Conservation (phyloP, 2,113 vertebrate species). For the Sterrhoptilus dennistouni region DNA sequence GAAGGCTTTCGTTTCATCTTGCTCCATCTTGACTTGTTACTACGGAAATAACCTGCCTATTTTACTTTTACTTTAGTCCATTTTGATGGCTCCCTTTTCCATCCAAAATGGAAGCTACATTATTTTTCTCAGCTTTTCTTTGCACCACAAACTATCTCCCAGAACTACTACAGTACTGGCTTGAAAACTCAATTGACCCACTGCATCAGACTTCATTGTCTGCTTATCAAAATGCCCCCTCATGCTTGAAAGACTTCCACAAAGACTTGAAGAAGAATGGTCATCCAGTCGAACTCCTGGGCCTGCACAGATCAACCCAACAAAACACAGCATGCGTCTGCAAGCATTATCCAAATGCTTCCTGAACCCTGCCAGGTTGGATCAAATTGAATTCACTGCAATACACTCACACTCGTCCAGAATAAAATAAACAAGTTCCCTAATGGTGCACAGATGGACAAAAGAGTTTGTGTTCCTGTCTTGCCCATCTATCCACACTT, state of each 20-base stretch:
- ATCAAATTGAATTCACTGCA: not conserved
- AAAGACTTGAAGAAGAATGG: not conserved
- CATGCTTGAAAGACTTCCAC: not conserved
- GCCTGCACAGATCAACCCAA: not conserved
- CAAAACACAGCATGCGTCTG: not conserved
- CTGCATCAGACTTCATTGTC: not conserved
- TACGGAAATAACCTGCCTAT: not conserved
- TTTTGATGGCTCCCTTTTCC: not conserved
- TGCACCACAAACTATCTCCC: not conserved
- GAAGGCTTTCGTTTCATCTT: not conserved
- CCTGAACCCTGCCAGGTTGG: not conserved
- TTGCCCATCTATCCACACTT: not conserved
- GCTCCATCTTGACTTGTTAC: not conserved
- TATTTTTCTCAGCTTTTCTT: not conserved
- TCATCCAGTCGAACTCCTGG: not conserved
- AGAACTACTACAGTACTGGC: not conserved
- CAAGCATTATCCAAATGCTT: not conserved
- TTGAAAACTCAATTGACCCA: not conserved
- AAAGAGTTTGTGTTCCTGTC: not conserved
- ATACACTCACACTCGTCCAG: not conserved
- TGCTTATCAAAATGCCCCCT: not conserved
- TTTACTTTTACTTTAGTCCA: not conserved
- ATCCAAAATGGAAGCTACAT: not conserved
- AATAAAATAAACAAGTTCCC: not conserved
- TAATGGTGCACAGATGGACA: not conserved